These are phyloP conservation scores for Ceratoteleas bidentatus DNA, from an alignment of 1,140 invertebrate species.

Conservation along the genomic window DNA sequence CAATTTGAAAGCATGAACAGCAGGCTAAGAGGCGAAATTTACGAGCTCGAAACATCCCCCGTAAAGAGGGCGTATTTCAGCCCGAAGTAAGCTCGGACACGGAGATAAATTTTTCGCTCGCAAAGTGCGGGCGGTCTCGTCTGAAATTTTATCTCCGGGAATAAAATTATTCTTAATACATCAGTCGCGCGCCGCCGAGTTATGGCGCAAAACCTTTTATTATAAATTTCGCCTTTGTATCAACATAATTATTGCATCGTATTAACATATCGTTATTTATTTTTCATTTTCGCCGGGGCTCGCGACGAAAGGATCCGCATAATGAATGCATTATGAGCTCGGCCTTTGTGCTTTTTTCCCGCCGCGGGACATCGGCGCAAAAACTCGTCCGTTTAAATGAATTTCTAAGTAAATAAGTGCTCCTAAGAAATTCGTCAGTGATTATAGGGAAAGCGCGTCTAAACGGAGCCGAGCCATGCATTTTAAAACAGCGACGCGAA, in stretches of 20 bases:
- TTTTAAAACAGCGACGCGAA: too few species aligned
- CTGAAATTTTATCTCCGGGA: slow-evolving; percentile 64
- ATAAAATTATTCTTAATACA: slow-evolving; percentile 67
- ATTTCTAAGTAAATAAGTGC: slow-evolving; percentile 3
- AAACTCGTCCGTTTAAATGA: slow-evolving; percentile 8
- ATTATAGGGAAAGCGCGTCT: too few species aligned
- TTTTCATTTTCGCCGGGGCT: slow-evolving; percentile 24
- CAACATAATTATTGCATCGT: slow-evolving; percentile 51
- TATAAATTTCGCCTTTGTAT: slow-evolving; percentile 51
- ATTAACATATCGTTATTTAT: slow-evolving; percentile 55
- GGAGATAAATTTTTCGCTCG: slow-evolving; percentile 64
- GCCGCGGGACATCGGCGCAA: slow-evolving; percentile 1
- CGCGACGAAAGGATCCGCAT: slow-evolving; percentile 3
- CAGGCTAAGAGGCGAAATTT: slow-evolving; percentile 65
- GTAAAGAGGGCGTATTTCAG: slow-evolving; percentile 66
- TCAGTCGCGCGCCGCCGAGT: slow-evolving; percentile 43
- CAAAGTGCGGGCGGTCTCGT: slow-evolving; percentile 62
- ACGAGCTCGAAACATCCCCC: slow-evolving; percentile 63
- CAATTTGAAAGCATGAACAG: slow-evolving; percentile 67
- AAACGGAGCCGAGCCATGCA: too few species aligned
- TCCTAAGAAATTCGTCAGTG: too few species aligned
- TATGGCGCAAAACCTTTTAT: slow-evolving; percentile 50
- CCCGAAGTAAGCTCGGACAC: slow-evolving; percentile 62
- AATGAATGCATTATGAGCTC: slow-evolving; percentile 17
- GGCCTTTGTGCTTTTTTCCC: slow-evolving; percentile 18